Percentiles rank a stretch among this genome's conserved stretches.
These are phyloP conservation scores for Dinomys branickii DNA, from an alignment of 2,113 vertebrate species.

Conservation along the genomic window DNA sequence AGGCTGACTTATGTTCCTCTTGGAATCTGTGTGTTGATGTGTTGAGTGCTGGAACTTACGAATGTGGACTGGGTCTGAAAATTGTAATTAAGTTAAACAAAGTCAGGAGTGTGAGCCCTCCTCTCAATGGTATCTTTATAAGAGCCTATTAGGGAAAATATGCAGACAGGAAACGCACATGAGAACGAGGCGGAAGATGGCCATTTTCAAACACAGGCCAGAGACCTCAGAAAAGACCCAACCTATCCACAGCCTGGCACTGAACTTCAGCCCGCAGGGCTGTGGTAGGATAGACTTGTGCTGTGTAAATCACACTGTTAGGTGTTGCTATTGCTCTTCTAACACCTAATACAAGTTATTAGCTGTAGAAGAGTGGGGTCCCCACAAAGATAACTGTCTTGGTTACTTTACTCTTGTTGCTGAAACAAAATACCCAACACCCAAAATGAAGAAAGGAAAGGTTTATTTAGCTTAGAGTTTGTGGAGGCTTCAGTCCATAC, in stretches of 20 bases:
- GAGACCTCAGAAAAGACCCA: not conserved
- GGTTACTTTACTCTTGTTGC: too few relatives aligned
- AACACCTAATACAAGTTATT: not conserved
- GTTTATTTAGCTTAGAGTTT: too few relatives aligned
- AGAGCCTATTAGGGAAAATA: not conserved
- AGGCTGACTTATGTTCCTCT: not conserved
- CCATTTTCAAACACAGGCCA: not conserved
- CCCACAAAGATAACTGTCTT: too few relatives aligned
- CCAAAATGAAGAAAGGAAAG: too few relatives aligned
- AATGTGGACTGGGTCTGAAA: not conserved
- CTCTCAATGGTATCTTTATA: not conserved
- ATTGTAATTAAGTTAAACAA: not conserved
- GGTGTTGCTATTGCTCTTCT: not conserved
- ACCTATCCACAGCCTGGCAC: not conserved
- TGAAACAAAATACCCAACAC: too few relatives aligned
- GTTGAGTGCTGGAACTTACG: not conserved
- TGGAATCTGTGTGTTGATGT: not conserved
- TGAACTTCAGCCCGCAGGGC: not conserved
- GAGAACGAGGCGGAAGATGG: not conserved
- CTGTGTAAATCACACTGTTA: not conserved
- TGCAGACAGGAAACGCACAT: not conserved
- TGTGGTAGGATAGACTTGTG: not conserved
- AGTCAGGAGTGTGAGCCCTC: not conserved
- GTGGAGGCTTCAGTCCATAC: too few relatives aligned
- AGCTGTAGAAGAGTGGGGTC: not conserved